phyloP scores from a whole-genome alignment of 2,113 vertebrate species.

The Perccottus glenii region DNA sequence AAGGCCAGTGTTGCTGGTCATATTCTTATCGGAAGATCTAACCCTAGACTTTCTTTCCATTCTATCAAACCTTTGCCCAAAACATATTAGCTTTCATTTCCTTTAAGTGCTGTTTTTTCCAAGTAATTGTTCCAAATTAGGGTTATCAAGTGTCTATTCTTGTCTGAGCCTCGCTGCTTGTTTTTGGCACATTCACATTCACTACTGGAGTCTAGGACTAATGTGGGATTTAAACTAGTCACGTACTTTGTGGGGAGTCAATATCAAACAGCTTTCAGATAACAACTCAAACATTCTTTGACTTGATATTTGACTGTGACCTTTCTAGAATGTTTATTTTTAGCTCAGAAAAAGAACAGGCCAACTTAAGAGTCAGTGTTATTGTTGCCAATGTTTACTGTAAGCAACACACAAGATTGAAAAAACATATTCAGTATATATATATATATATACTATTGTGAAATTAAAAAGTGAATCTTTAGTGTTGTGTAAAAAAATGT shows the following conservation, averaged over 20 bases:
- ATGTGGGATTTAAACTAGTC: no score
- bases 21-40: no score
- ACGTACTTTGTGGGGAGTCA: no score
- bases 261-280: no score
- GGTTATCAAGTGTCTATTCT: conserved; percentile 2
- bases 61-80: no score
- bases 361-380: no score
- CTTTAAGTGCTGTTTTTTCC: not conserved
- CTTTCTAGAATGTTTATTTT: not conserved
- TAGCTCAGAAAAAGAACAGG: no score
- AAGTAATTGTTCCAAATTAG: not conserved
- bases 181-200: not conserved
- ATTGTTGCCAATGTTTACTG: not conserved
- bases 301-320: not conserved
- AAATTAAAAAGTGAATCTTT: not conserved
- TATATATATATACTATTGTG: no score
- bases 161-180: conserved; percentile 1
- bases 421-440: no score
- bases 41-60: no score
- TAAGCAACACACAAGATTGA: not conserved
- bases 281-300: not conserved
- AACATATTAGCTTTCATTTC: not conserved
- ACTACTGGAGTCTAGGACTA: not conserved
- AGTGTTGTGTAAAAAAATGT: not conserved
- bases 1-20: no score